Evolutionary conservation across 1,140 invertebrate species (phyloP).

Genomic region (Anastrepha ludens): DNA sequence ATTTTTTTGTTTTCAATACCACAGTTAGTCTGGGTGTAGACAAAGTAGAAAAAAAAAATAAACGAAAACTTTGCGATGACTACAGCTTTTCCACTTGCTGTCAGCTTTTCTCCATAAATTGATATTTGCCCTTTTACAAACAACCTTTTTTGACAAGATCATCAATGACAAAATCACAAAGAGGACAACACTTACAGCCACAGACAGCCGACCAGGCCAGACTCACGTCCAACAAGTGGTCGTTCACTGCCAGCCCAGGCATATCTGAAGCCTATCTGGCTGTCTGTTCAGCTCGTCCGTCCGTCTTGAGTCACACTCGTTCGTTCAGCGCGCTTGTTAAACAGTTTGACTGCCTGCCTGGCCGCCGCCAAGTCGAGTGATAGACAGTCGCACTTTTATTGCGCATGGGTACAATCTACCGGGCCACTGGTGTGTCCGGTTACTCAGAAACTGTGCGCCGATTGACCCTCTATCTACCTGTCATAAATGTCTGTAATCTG

Average conservation of each 20-base stretch:
- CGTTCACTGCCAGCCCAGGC: conserved; percentile 27
- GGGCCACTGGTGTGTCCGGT: not conserved
- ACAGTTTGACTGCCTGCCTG: not conserved
- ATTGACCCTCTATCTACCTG: conserved; percentile 20
- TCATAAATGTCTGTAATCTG: conserved; percentile 57
- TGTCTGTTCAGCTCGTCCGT: conserved; percentile 7
- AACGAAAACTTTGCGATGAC: not conserved
- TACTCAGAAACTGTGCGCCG: not conserved
- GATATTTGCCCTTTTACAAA: conserved; percentile 16
- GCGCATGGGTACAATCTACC: not conserved
- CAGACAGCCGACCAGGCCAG: not conserved
- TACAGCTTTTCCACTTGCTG: not conserved
- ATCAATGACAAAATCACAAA: conserved; percentile 45
- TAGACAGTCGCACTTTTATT: conserved; percentile 35
- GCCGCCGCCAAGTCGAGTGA: not conserved
- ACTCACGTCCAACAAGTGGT: not conserved
- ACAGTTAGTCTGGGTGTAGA: not conserved
- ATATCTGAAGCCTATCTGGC: not conserved
- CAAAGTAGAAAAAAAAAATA: not conserved
- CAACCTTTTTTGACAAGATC: conserved; percentile 32
- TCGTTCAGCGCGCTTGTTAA: conserved; percentile 4
- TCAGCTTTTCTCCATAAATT: not conserved
- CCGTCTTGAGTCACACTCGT: not conserved
- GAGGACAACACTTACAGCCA: not conserved
- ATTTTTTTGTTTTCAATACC: not conserved